Base-by-base conservation (phyloP, 2,113 vertebrate genomes). In the Dolichallabes microphthalmus region DNA sequence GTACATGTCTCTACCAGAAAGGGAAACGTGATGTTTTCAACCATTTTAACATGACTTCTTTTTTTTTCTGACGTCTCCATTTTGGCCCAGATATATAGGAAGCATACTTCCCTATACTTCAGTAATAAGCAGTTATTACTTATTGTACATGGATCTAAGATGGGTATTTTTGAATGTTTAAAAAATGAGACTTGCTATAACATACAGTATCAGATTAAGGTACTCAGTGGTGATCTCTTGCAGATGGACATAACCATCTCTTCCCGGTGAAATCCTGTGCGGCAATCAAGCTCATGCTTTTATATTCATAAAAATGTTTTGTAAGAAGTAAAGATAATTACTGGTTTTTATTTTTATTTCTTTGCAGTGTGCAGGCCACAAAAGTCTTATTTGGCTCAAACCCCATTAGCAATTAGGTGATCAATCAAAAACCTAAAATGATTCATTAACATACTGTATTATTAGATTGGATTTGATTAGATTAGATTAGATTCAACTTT, bases 221-320 rank as follows among this genome's bases (percentile, higher is more conserved):
- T 30, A 22, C 35, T 35, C 45, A 52, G 66, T 78, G 84, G 86
- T 85, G 55, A 74, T 79, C 66, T 74, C 57, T 58, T 86, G 80
- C 87, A 88, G 84, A 86, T 88, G 81, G 84, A 73, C 64, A 83
- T 86, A 39, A 80, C 80, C 30, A 63, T 58, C 12, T 14, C 17
- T 60, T 45, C 22, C 32, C 17, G 78, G 57, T 22, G 63, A 58
- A 80, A 25, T 30, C 7, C 58, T 39, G 32, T 25, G 32, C 45
- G 22, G 27, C 12, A 60, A 35, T 27, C 20, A 60, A 50, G 13
- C 60, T 27, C 58, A 6, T 80, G 57, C 11, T 6, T 79, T 35
- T 57, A 32, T 17, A 58, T 60, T 57, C 55, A 20, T 35, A 55
- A 60, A 50, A 50, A 71, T 13, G 17, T 39, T 71, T 32, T 20